Evolutionary conservation across 1,140 invertebrate species (phyloP), one percentile per base, ranked within the genome.

Genomic region (Bombus soroeensis): DNA sequence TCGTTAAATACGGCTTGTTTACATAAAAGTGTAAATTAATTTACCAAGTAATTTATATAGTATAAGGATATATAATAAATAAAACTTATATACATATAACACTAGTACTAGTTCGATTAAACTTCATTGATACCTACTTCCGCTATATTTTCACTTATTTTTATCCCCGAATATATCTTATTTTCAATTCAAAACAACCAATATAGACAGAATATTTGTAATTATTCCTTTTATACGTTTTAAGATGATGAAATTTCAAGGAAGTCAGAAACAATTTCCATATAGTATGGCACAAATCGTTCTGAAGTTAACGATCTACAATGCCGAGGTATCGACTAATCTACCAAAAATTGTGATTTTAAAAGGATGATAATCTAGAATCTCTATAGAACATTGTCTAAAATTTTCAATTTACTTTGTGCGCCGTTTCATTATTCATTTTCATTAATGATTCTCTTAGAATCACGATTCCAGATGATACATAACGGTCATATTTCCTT

Each of bases 371-470:
- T 83, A 76, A 22, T 70, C 81, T 77, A 81, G 53, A 81, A 32
- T 80, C n/a, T 47, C 74, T 75, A 88, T 66, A 64, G 39, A 87
- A 87, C 64, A 37, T 75, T 57, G 39, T 78, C 82, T 89, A 89
- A 39, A 22, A 88, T 57, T 79, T 59, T 89, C 75, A 39, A 70
- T 81, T 81, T 83, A 79, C 47, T 85, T 90, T 90, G 88, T 90
- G 89, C 88, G 89, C 86, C 89, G 86, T 89, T 82, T 79, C 81
- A 79, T 74, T 87, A 28, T 86, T 85, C 73, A 57, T 71, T 43
- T 78, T 80, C 43, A 70, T 57, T 53, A 68, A 43, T 66, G 9
- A n/a, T 76, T 43, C 37, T 41, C 71, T 5, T 32, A n/a, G 5
- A n/a, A 37, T 85, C 12, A 28, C 53, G 39, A 72, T 15, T 39